Base-by-base conservation (phyloP, 1,140 invertebrate species). In the Triops longicaudatus region DNA sequence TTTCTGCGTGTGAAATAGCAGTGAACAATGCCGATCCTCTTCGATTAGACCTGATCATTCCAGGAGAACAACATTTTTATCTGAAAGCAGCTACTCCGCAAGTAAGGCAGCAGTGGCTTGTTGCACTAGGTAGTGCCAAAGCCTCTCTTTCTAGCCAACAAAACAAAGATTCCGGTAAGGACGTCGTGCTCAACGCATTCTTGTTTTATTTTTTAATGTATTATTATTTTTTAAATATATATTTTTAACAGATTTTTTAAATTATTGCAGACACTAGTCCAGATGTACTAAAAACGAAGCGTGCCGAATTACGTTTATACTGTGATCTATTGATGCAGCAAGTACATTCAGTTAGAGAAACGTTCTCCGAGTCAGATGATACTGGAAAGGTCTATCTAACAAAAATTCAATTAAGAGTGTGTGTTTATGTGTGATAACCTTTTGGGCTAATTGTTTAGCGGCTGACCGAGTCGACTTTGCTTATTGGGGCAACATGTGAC, bases 281-380 rank as follows among this genome's bases (percentile, higher is more conserved):
- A 22, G 86, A 90, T 82, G 81, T 84, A 50, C 80, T 91, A n/a
- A 89, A 88, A 83, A 86, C 89, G 42, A 94, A 93, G 83, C 91
- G 91, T 81, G 92, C 91, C 72, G 92, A 94, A 84, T 84, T 94
- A 71, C 84, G 91, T 79, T 83, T 93, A 17, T 93, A 93, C 82
- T 93, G 91, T 87, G 92, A 93, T 84, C 84, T 93, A 22, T 84
- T 94, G 76, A 93, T 93, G 91, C 92, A 93, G 83, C 92, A 93
- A 85, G 91, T 93, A 11, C 91, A 93, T 86, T 88, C 88, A 41
- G 86, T 93, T 0, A 93, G 92, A 84, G 88, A 87, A 82, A 88
- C 89, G 75, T 88, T 87, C 76, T 87, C 84, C 81, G 85, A 89
- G 79, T 83, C 85, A 80, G 86, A 86, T 11, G 88, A 89, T 72